A percentile compares a stretch with the other conserved stretches of the same genome.
Conservation (phyloP, 2,797 vertebrate species). For the Rhinogobio ventralis region DNA sequence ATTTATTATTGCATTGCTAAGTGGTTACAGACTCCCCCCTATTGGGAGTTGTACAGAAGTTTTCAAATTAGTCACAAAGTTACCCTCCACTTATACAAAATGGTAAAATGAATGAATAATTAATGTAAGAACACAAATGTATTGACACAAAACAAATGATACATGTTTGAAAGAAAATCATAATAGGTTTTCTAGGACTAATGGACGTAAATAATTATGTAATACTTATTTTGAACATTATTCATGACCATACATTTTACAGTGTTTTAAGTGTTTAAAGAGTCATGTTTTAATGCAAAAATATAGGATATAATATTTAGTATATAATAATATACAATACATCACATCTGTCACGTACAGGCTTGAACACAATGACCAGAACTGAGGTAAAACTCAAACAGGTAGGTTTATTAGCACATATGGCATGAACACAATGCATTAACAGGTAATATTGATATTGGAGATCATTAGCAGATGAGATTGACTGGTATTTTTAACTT, state of each 20-base stretch:
- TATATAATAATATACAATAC: neutral
- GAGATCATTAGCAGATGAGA: neutral
- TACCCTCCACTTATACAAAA: neutral
- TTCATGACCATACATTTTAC: neutral
- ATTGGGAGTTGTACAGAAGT: neutral
- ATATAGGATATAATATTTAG: neutral
- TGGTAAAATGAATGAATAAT: neutral
- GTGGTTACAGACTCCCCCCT: neutral
- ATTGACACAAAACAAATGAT: neutral
- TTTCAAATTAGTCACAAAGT: neutral
- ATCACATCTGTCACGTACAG: neutral
- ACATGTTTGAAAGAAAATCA: neutral
- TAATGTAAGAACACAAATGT: neutral
- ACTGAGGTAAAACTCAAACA: neutral
- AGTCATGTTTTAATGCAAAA: neutral
- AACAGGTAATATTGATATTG: neutral
- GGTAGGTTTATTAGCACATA: neutral
- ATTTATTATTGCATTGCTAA: too few species aligned
- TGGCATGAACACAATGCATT: neutral
- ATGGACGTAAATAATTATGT: neutral
- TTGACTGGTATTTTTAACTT: neutral
- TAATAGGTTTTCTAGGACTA: neutral
- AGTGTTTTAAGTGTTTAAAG: neutral
- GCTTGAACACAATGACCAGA: neutral
- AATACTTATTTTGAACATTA: neutral